Conservation (phyloP, 2,888 invertebrate species). For the Drosophila vallismaia region DNA sequence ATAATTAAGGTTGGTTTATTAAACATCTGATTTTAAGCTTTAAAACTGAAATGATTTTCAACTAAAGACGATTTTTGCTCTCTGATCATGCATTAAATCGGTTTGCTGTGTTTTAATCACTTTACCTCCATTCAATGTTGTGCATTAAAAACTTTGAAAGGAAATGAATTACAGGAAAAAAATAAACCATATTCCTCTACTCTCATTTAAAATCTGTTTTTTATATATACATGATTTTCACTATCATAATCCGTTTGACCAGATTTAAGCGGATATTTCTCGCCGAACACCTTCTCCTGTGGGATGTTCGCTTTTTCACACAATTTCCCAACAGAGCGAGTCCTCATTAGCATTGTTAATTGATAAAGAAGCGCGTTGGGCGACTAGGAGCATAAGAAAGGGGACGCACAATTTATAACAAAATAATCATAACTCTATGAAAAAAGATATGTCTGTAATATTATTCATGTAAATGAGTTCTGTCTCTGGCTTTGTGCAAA, state of each 20-base stretch:
- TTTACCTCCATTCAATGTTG: not conserved
- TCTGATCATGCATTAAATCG: conserved; percentile 15
- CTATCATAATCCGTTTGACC: conserved; percentile 21
- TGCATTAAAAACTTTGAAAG: conserved; percentile 14
- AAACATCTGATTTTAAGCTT: not conserved
- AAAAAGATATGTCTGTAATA: conserved; percentile 17
- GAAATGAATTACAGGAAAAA: conserved; percentile 14
- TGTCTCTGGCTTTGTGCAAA: conserved; percentile 40
- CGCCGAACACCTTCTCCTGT: conserved; percentile 30
- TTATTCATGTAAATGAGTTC: conserved; percentile 41
- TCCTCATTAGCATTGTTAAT: conserved; percentile 46
- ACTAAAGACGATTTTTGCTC: not conserved
- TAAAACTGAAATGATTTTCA: not conserved
- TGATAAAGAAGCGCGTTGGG: conserved; percentile 16
- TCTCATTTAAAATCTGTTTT: not conserved
- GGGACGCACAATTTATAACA: conserved; percentile 28
- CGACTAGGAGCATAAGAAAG: not conserved
- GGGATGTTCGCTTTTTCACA: conserved; percentile 19
- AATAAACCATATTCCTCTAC: conserved; percentile 6
- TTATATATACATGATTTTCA: conserved; percentile 30
- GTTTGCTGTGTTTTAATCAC: conserved; percentile 14
- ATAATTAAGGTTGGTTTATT: not conserved
- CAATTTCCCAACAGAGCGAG: conserved; percentile 14
- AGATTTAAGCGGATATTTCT: conserved; percentile 39
- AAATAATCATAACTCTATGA: conserved; percentile 38